phyloP scores from a whole-genome alignment of 2,113 vertebrate species.

The Mesembrinibis cayennensis region DNA sequence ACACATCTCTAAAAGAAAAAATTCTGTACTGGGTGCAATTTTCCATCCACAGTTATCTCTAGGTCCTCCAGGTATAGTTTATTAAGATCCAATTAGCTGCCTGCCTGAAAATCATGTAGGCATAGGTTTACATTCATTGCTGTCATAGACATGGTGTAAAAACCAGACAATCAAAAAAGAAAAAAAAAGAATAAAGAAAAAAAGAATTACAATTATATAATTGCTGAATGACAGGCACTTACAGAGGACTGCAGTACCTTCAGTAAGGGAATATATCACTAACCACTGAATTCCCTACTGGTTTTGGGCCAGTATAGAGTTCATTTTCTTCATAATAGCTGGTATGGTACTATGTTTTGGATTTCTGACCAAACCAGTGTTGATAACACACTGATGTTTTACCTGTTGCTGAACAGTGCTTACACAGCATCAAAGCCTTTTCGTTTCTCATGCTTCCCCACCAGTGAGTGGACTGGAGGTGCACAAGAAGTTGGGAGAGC shows the following conservation, averaged over 20 bases:
- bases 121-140: not conserved
- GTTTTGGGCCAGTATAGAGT: not conserved
- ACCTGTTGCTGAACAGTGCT: not conserved
- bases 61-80: not conserved
- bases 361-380: not conserved
- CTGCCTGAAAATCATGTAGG: not conserved
- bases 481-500: not conserved
- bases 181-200: too few relatives aligned
- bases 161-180: not conserved
- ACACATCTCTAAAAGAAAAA: not conserved
- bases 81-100: not conserved
- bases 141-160: not conserved
- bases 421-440: not conserved
- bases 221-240: not conserved
- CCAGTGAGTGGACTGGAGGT: too few relatives aligned
- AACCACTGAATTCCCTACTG: not conserved
- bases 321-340: not conserved
- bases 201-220: not conserved
- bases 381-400: not conserved
- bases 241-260: not conserved
- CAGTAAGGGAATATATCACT: not conserved
- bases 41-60: not conserved
- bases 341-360: not conserved
- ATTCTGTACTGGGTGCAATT: not conserved
- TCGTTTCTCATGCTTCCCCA: rapidly evolving